Conservation (phyloP, 2,888 invertebrate species). For the Thelaira solivaga region DNA sequence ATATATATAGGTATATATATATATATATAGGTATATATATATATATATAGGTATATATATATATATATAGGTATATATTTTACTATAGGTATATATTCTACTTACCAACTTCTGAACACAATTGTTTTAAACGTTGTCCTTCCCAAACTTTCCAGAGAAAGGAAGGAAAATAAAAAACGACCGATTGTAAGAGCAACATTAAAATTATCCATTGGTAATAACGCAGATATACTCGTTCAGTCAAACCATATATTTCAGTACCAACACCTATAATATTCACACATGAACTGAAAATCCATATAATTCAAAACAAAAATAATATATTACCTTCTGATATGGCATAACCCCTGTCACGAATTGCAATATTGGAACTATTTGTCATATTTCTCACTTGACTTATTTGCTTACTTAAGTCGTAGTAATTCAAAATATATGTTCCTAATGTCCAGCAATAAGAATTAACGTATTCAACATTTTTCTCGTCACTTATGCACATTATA, state of each 20-base stretch:
- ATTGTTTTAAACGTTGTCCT: constrained; percentile 77
- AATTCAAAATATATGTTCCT: constrained; percentile 81
- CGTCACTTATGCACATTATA: constrained; percentile 83
- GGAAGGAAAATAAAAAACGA: constrained; percentile 73
- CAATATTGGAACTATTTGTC: constrained; percentile 5
- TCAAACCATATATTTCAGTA: constrained; percentile 64
- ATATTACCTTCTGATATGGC: constrained; percentile 78
- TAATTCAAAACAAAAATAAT: background rate
- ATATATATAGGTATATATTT: no score
- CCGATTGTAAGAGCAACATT: constrained; percentile 71
- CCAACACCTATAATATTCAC: constrained; percentile 68
- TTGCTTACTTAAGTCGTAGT: constrained; percentile 49
- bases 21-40: no score
- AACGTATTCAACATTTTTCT: constrained; percentile 80
- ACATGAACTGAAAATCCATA: background rate
- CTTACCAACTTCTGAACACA: constrained; percentile 72
- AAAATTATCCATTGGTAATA: constrained; percentile 76
- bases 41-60: no score
- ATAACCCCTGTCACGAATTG: constrained; percentile 26
- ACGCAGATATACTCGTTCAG: constrained; percentile 71
- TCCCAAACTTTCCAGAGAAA: constrained; percentile 76
- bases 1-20: no score
- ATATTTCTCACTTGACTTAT: constrained; percentile 28
- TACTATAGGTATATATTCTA: background rate
- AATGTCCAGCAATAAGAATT: constrained; percentile 89